A percentile compares a stretch with the other conserved stretches of the same genome.
phyloP scores from a whole-genome alignment of 2,797 vertebrate genomes.

The Notoglanidium macrostoma region DNA sequence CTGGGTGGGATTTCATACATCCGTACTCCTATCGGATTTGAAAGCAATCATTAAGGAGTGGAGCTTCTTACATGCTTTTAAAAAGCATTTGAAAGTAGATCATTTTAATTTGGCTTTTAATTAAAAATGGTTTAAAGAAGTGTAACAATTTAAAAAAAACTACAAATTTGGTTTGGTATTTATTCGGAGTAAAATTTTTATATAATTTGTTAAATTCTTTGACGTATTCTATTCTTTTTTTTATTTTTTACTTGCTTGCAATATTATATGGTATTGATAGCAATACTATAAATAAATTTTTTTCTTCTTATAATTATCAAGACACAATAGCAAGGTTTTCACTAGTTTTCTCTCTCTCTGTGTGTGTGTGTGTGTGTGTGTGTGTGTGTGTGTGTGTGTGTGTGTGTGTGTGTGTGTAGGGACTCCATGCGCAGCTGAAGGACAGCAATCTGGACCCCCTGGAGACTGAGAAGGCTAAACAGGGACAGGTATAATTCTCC shows the following conservation, averaged over 20 bases:
- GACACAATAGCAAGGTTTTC: background rate
- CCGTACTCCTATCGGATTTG: too few relatives aligned
- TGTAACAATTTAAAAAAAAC: too few relatives aligned
- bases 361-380: background rate
- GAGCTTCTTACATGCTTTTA: background rate
- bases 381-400: constrained; percentile 17
- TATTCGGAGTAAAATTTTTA: background rate
- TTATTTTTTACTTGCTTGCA: background rate
- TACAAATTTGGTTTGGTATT: background rate
- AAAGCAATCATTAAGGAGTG: background rate
- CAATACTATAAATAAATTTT: background rate
- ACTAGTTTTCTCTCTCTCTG: too few relatives aligned
- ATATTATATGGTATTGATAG: too few relatives aligned
- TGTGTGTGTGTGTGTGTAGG: constrained; percentile 67
- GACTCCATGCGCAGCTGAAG: constrained; percentile 80
- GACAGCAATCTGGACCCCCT: constrained; percentile 87
- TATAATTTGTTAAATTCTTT: background rate
- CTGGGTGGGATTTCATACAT: too few relatives aligned
- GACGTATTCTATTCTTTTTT: background rate
- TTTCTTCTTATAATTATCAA: background rate
- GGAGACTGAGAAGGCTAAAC: constrained; percentile 85
- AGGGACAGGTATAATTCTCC: constrained; percentile 77
- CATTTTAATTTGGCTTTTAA: background rate
- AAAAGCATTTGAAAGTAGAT: background rate
- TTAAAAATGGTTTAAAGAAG: background rate